Evolutionary conservation across 1,140 invertebrate genomes (phyloP).

Genomic region (Chymomyza costata): DNA sequence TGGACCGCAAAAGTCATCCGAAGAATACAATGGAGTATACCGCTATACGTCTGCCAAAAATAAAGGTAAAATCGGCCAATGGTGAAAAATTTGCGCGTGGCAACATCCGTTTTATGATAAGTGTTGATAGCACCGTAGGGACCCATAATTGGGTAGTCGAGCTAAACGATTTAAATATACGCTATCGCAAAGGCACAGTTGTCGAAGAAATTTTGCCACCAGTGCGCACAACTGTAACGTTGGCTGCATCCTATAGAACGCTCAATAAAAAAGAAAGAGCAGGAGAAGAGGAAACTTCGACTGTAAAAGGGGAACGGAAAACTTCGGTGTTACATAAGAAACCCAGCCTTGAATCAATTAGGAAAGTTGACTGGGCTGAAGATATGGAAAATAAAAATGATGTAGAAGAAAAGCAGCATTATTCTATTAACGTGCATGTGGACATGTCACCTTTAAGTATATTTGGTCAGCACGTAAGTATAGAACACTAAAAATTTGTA

Average conservation of each 20-base stretch:
- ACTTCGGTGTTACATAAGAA: neutral
- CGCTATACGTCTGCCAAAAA: constrained; percentile 29
- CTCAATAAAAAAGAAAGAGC: neutral
- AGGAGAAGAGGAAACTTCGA: neutral
- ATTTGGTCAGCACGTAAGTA: constrained; percentile 28
- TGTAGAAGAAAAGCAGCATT: constrained; percentile 5
- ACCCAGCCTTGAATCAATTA: too few relatives aligned
- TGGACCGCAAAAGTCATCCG: constrained; percentile 16
- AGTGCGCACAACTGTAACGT: constrained; percentile 78
- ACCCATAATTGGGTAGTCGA: constrained; percentile 51
- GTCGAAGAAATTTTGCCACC: constrained; percentile 66
- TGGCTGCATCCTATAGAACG: constrained; percentile 45
- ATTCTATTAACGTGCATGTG: constrained; percentile 52
- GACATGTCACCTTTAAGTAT: constrained; percentile 49
- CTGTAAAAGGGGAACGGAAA: neutral
- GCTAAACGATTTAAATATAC: constrained; percentile 40
- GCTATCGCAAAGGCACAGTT: constrained; percentile 7
- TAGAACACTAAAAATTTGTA: neutral
- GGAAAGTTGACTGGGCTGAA: constrained; percentile 20
- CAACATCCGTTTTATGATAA: constrained; percentile 38
- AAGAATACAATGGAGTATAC: constrained; percentile 32
- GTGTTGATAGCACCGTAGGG: constrained; percentile 10
- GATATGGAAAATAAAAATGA: neutral
- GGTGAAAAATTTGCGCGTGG: constrained; percentile 44
- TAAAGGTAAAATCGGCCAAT: constrained; percentile 41